These are phyloP conservation scores for Petrolisthes cinctipes DNA, from an alignment of 2,888 invertebrate species.

Conservation along the genomic window DNA sequence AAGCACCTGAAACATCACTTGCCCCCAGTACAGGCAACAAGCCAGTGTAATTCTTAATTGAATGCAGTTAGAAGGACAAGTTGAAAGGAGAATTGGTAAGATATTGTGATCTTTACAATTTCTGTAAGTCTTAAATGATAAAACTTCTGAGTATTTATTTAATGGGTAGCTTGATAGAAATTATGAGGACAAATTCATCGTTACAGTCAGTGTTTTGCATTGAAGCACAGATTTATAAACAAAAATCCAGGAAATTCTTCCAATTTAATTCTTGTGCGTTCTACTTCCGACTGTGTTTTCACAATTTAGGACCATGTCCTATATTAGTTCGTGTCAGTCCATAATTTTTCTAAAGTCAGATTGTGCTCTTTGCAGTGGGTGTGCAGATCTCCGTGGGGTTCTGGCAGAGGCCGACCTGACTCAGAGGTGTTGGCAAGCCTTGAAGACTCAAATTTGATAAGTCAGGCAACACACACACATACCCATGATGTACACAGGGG, in stretches of 20 bases:
- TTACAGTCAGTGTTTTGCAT: too few relatives aligned
- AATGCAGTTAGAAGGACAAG: not conserved
- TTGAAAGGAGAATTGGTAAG: not conserved
- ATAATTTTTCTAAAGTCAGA: slow-evolving; percentile 48
- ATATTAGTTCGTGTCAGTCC: too few relatives aligned
- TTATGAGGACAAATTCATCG: too few relatives aligned
- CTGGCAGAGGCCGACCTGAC: slow-evolving; percentile 44
- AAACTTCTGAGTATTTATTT: too few relatives aligned
- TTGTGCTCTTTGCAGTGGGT: slow-evolving; percentile 62
- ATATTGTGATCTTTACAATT: not conserved
- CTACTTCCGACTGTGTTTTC: too few relatives aligned
- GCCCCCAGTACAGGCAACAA: not conserved
- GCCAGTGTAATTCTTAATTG: slow-evolving; percentile 1
- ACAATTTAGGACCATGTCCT: too few relatives aligned
- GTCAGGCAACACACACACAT: slow-evolving; percentile 22
- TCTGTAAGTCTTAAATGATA: too few relatives aligned
- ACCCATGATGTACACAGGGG: slow-evolving; percentile 17
- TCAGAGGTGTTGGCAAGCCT: slow-evolving; percentile 32
- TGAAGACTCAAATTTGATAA: slow-evolving; percentile 37
- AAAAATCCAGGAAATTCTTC: too few relatives aligned
- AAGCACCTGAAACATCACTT: slow-evolving; percentile 33
- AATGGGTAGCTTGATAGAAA: too few relatives aligned
- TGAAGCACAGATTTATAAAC: too few relatives aligned
- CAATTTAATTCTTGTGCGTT: too few relatives aligned
- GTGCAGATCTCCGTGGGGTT: slow-evolving; percentile 49